Conservation (phyloP, 2,888 invertebrate species). For the Meganola albula region DNA sequence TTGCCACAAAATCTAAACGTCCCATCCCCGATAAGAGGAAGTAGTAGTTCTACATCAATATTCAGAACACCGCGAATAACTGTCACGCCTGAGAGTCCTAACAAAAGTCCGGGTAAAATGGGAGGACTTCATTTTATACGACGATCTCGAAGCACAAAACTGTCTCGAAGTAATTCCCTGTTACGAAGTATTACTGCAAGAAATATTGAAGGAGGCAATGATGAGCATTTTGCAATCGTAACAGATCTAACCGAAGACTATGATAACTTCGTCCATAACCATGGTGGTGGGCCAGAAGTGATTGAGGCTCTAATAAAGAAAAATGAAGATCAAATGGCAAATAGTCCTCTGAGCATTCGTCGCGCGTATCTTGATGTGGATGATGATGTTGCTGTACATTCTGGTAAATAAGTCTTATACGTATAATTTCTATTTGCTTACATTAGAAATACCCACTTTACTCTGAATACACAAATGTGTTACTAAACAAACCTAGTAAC, state of each 20-base stretch:
- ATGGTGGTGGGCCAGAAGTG: conserved; percentile 63
- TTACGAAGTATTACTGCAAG: conserved; percentile 76
- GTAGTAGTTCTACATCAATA: conserved; percentile 66
- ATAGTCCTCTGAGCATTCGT: conserved; percentile 65
- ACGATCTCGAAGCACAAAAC: conserved; percentile 84
- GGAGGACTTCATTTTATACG: conserved; percentile 80
- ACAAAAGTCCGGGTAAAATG: conserved; percentile 74
- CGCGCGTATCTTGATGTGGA: conserved; percentile 77
- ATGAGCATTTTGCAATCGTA: conserved; percentile 54
- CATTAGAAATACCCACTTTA: no score
- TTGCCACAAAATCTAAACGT: conserved; percentile 77
- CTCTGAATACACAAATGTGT: no score
- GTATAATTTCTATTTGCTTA: no score
- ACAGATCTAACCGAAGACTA: conserved; percentile 62
- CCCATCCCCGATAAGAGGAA: conserved; percentile 66
- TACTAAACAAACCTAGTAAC: no score
- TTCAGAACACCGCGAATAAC: conserved; percentile 65
- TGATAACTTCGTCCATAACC: conserved; percentile 56
- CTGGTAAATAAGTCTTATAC: no score
- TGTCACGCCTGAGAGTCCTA: conserved; percentile 68
- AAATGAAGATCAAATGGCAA: conserved; percentile 60
- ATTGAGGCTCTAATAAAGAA: conserved; percentile 68
- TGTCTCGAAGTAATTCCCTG: conserved; percentile 82
- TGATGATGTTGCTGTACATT: conserved; percentile 84
- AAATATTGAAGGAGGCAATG: conserved; percentile 65